Evolutionary conservation across 1,140 invertebrate genomes (phyloP), one percentile per base, ranked within the genome.

Genomic region (Pseudomyrmex sp.): DNA sequence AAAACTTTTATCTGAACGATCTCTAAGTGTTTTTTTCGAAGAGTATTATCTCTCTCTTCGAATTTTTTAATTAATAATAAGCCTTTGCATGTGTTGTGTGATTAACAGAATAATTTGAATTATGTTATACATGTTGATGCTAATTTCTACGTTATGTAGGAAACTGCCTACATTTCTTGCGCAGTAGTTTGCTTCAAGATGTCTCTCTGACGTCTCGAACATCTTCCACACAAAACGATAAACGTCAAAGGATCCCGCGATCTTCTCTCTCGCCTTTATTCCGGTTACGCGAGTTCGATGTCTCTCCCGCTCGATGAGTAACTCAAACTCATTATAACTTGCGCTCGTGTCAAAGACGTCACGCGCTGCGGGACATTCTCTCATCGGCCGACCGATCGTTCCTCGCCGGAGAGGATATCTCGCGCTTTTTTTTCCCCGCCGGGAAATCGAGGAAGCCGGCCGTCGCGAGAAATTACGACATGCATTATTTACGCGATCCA

Each of bases 401-500:
- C 48, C 12, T n/a, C 46, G 23, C 20, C 59, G 23, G 12, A 23
- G 23, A 56, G 58, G 12, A 63, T 65, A 18, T 61, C 63, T 13
- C 59, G 18, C 18, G 20, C 35, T 12, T 7, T n/a, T 1, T 10
- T 12, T 68, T 56, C 26, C 48, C 66, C 44, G 10, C 9, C 44
- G 10, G 52, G 20, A 79, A 70, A 56, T 12, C 44, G 9, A 23
- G 26, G n/a, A 54, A 65, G 15, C 2, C 9, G 18, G 1, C 54
- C 26, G 56, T 52, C 65, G 66, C 52, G 54, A 79, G 82, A 85
- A 89, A 90, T 89, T 84, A 86, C 84, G 80, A 69, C 83, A 86
- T 86, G 83, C 85, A 88, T 88, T 91, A 91, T 91, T 91, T 88
- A 91, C 75, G 82, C 52, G 82, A 63, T 63, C 72, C 54, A 82